phyloP scores from a whole-genome alignment of 2,888 invertebrate genomes.

The Drosophila seclusa region DNA sequence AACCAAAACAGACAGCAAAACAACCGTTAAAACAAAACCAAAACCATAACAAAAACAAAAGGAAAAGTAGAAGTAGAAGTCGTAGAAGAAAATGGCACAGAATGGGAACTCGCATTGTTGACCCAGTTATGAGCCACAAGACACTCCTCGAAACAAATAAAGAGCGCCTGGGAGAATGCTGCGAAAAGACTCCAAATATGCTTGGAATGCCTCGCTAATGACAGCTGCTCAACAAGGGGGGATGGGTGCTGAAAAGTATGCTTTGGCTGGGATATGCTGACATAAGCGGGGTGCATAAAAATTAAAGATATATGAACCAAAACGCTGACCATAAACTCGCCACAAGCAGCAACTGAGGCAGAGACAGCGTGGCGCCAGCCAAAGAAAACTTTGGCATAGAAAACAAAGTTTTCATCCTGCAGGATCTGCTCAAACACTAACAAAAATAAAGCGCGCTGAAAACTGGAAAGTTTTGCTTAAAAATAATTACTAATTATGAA shows the following conservation, averaged over 20 bases:
- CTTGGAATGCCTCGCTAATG: constrained; percentile 64
- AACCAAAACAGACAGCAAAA: constrained; percentile 1
- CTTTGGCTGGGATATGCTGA: constrained; percentile 73
- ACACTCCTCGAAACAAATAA: constrained; percentile 67
- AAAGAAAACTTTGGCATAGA: constrained; percentile 13
- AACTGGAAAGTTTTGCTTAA: neutral
- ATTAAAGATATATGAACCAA: constrained; percentile 71
- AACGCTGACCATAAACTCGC: constrained; percentile 58
- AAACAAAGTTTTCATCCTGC: constrained; percentile 31
- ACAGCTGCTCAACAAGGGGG: constrained; percentile 56
- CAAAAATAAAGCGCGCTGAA: neutral
- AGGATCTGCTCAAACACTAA: constrained; percentile 29
- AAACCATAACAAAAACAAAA: constrained; percentile 23
- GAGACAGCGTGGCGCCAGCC: constrained; percentile 52
- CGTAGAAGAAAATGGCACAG: neutral
- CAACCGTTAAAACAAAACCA: constrained; percentile 1
- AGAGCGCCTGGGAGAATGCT: constrained; percentile 32
- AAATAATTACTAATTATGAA: neutral
- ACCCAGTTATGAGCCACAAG: constrained; percentile 76
- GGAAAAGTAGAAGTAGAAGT: neutral
- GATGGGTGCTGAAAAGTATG: constrained; percentile 66
- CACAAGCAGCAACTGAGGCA: constrained; percentile 7
- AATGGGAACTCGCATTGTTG: constrained; percentile 52
- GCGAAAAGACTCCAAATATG: neutral
- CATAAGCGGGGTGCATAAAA: constrained; percentile 63